Evolutionary conservation across 2,113 vertebrate species (phyloP), one percentile per base, ranked within the genome.

Genomic region (Burhinus bistriatus): DNA sequence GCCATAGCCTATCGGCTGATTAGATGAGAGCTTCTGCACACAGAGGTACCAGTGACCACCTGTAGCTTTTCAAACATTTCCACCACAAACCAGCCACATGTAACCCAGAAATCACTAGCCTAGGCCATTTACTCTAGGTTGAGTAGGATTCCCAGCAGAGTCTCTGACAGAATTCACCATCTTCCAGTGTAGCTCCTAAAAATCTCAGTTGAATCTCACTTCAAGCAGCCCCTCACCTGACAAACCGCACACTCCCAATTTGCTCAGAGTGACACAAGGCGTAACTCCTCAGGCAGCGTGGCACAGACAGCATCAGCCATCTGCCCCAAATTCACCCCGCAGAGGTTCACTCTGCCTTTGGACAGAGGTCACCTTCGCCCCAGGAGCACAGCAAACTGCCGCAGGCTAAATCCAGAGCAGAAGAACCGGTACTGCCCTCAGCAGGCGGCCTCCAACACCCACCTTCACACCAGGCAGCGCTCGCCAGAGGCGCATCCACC

Each of bases 111-210:
- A 68, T 13, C 62, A 11, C 55, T 9, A 62, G 3, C 17, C 45
- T 23, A 42, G 38, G 13, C 55, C 72, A 70, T 7, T 29, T 72
- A 61, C 21, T 47, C 25, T 6, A 44, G 18, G 9, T 1, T 44
- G 18, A 0, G 0, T 1, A 38, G 9, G 15, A 68, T n/a, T 59
- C 32, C 38, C 51, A 70, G 23, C 12, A 23, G 2, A 52, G 36
- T 2, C 61, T 25, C 22, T 40, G 11, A 15, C 34, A 81, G n/a
- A 78, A 78, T 5, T 27, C 2, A 1, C 5, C 1, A 2, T 29
- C 59, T 73, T 54, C n/a, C 32, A 78, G 42, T 1, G 19, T 5
- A 55, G 25, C 12, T 32, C 44, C 34, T 1, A 4, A 51, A 84
- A 78, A 36, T 10, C 21, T 30, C 78, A 3, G 2, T 7, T 47